Base-by-base conservation (phyloP, 2,888 invertebrate species). In the Habroteleia sp. region DNA sequence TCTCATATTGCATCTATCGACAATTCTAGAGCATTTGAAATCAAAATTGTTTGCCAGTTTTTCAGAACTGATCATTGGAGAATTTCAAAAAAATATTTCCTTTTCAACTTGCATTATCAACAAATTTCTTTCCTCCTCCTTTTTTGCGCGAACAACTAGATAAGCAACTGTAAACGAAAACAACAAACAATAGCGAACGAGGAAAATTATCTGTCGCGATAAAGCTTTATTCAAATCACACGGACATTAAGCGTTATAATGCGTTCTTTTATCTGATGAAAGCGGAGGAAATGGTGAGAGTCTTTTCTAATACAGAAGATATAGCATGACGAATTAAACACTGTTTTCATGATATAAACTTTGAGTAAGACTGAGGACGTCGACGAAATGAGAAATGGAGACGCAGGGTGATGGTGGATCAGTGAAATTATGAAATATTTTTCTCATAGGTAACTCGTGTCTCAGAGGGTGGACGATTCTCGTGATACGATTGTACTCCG, bases 401-500 rank as follows among this genome's bases (percentile, higher is more conserved):
- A 65, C 56, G 44, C 52, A 72, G 56, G 29, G 46, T 10, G 48
- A 54, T 68, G 52, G 58, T 37, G 73, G 54, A 60, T 76, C 69
- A 60, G 44, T 41, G 37, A 46, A 73, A 76, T 76, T 63, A 76
- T 74, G 76, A 77, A 74, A 74, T 77, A 77, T 74, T 71, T 58
- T 44, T 46, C 11, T 41, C 62, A 50, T 42, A 54, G 56, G 42
- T 68, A 62, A 69, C 72, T 50, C 56, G 58, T 66, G 73, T 65
- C 73, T 58, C 50, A 20, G 13, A 23, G 39, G 14, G 8, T 29
- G 48, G 63, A 72, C 65, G 52, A 68, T 76, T 73, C 72, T 37
- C 75, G 72, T 74, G 48, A 17, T 74, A 75, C 77, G 82, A 78
- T 77, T 80, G 72, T 79, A 78, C 77, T 69, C 78, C 83, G 84